Evolutionary conservation across 2,888 invertebrate species (phyloP).

Genomic region (Bombylius major): DNA sequence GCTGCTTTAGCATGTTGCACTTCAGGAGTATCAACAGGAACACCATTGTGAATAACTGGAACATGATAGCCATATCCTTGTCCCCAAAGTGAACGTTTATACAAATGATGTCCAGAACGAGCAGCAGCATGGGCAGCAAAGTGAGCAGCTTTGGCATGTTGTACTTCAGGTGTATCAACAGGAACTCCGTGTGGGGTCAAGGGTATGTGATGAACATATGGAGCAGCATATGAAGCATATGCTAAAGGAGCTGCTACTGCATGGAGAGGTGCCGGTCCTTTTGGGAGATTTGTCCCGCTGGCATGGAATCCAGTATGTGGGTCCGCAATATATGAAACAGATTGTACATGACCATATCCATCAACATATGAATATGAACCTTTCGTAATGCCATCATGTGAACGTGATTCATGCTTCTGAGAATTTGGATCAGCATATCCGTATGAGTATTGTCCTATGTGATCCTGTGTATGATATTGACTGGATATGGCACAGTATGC

Average conservation of each 20-base stretch:
- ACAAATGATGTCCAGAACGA: conserved; percentile 29
- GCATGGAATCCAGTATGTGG: conserved; percentile 51
- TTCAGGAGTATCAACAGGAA: conserved; percentile 41
- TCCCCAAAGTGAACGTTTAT: conserved; percentile 33
- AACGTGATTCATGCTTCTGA: conserved; percentile 48
- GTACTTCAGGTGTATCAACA: conserved; percentile 37
- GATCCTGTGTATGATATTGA: conserved; percentile 48
- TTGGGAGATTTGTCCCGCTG: conserved; percentile 49
- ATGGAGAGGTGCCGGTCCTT: conserved; percentile 38
- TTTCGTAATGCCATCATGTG: conserved; percentile 47
- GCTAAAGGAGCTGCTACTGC: conserved; percentile 19
- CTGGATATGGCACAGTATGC: conserved; percentile 36
- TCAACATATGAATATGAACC: conserved; percentile 59
- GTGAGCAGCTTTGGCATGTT: conserved; percentile 42
- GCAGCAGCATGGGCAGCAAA: conserved; percentile 40
- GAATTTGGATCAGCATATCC: conserved; percentile 52
- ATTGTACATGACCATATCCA: conserved; percentile 50
- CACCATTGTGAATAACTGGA: conserved; percentile 35
- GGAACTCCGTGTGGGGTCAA: conserved; percentile 33
- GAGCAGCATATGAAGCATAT: conserved; percentile 25
- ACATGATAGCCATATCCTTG: conserved; percentile 26
- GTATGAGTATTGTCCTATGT: conserved; percentile 47
- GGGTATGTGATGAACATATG: conserved; percentile 20
- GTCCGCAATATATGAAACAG: conserved; percentile 51
- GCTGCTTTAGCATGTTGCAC: conserved; percentile 38